Percentiles rank a stretch among this genome's conserved stretches.
Conservation (phyloP, 1,140 invertebrate genomes). For the Tribolium madens region DNA sequence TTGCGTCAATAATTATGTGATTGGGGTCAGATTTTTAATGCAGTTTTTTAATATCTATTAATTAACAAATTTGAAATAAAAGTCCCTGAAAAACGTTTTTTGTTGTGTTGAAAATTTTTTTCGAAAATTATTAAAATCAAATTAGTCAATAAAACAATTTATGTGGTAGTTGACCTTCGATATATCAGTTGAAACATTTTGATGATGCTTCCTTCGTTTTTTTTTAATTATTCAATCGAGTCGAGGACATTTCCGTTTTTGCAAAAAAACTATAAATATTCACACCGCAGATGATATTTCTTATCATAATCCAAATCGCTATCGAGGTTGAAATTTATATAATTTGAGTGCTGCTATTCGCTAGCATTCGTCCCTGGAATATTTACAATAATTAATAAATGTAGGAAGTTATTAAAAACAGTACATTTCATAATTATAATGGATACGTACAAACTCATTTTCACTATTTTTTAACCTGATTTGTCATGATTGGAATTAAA, state of each 20-base stretch:
- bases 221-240: too few relatives aligned
- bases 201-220: neutral
- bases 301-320: neutral
- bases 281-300: neutral
- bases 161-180: neutral
- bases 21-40: neutral
- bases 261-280: neutral
- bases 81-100: neutral
- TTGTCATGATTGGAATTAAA: too few relatives aligned
- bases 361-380: slow-evolving; percentile 17
- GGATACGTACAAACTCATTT: neutral
- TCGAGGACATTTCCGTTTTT: neutral
- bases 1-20: neutral
- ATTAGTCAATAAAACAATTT: neutral
- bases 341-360: neutral
- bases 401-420: slow-evolving; percentile 33
- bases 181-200: neutral
- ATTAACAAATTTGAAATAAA: neutral
- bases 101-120: neutral
- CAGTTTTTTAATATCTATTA: neutral
- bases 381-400: slow-evolving; percentile 11
- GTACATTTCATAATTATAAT: slow-evolving; percentile 10
- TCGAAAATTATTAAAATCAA: neutral
- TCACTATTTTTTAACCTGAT: slow-evolving; percentile 2
- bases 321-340: slow-evolving; percentile 26